phyloP scores from a whole-genome alignment of 2,113 vertebrate genomes.

The Podarcis muralis region DNA sequence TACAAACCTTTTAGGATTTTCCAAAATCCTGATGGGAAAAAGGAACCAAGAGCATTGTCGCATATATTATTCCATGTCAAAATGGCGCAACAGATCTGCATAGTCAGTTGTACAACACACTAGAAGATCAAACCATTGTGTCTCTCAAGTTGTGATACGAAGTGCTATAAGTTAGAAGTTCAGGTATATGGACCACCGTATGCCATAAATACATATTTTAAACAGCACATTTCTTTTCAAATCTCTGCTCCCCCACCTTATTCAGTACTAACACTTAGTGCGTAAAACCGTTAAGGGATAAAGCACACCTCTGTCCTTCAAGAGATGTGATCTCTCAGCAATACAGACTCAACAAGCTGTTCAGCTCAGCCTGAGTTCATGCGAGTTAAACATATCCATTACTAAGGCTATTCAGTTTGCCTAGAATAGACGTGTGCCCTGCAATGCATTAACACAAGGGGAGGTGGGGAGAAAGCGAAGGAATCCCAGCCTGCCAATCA shows the following conservation, averaged over 20 bases:
- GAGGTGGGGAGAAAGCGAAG: constrained; percentile 24
- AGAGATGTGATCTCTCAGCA: constrained; percentile 22
- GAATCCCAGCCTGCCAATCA: constrained; percentile 58
- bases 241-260: not conserved
- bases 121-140: not conserved
- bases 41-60: not conserved
- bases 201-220: not conserved
- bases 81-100: not conserved
- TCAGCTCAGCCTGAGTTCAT: constrained; percentile 43
- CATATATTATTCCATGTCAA: not conserved
- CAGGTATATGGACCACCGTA: not conserved
- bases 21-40: not conserved
- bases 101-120: not conserved
- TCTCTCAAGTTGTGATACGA: not conserved
- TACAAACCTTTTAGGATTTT: not conserved
- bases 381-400: constrained; percentile 45
- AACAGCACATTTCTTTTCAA: not conserved
- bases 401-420: constrained; percentile 46
- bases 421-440: constrained; percentile 49
- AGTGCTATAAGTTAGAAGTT: not conserved
- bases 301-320: not conserved
- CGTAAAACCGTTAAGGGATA: not conserved
- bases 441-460: constrained; percentile 48
- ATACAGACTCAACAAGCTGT: constrained; percentile 5
- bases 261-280: not conserved